Percentiles rank a stretch among this genome's conserved stretches.
phyloP scores from a whole-genome alignment of 2,888 invertebrate genomes.

The Stomorhina lunata region DNA sequence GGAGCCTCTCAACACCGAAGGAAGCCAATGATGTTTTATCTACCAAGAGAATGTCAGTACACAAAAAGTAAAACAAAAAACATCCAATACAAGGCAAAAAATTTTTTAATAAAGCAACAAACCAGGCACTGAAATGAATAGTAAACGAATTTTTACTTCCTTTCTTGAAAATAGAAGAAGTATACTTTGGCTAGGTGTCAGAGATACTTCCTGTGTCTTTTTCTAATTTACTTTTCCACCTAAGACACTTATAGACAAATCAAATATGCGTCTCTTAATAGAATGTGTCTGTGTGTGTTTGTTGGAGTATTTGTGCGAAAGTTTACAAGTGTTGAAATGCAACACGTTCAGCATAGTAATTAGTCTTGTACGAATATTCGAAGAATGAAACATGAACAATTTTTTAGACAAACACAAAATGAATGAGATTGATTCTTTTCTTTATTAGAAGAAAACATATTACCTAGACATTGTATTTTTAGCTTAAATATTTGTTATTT shows the following conservation, averaged over 20 bases:
- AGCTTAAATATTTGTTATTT: conserved; percentile 6
- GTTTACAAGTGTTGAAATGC: conserved; percentile 61
- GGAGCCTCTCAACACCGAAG: conserved; percentile 46
- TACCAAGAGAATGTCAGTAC: conserved; percentile 23
- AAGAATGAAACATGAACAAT: conserved; percentile 37
- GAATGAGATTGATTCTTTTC: conserved; percentile 12
- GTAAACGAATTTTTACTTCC: conserved; percentile 5
- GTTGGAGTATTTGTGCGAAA: neutral
- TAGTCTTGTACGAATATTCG: conserved; percentile 57
- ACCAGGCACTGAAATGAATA: conserved; percentile 38
- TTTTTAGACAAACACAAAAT: conserved; percentile 18
- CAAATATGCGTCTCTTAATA: neutral
- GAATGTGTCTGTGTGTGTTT: neutral
- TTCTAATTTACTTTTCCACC: neutral
- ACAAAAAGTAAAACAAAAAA: conserved; percentile 20
- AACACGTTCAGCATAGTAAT: conserved; percentile 65
- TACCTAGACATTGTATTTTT: conserved; percentile 16
- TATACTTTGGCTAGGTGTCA: neutral
- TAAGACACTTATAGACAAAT: neutral
- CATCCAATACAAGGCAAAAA: conserved; percentile 26
- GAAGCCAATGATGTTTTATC: conserved; percentile 57
- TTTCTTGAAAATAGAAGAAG: neutral
- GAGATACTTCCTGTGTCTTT: conserved; percentile 13
- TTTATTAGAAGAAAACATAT: conserved; percentile 20
- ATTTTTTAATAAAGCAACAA: conserved; percentile 19